phyloP scores from a whole-genome alignment of 1,140 invertebrate species.

The Cyclargus thomasi region DNA sequence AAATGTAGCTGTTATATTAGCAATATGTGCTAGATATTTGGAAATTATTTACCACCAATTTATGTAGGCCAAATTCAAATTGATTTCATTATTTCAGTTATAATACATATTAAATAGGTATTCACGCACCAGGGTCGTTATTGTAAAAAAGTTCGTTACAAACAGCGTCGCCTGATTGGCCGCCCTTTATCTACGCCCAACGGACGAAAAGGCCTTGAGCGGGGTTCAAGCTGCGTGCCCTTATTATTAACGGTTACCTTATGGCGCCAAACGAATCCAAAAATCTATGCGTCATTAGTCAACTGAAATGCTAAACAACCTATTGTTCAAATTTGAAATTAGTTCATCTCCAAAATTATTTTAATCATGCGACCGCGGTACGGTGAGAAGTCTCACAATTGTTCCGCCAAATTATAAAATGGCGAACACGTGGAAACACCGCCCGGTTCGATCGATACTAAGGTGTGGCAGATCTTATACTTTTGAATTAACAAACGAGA shows the following conservation, averaged over 20 bases:
- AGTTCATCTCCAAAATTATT: neutral
- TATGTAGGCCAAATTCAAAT: too few species aligned
- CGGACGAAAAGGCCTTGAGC: conserved; percentile 49
- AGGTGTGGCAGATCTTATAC: conserved; percentile 14
- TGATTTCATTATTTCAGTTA: too few species aligned
- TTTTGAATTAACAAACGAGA: neutral
- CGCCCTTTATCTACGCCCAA: conserved; percentile 52
- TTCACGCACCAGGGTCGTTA: conserved; percentile 19
- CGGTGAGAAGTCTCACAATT: neutral
- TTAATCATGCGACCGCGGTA: neutral
- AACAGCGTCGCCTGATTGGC: conserved; percentile 51
- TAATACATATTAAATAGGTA: neutral
- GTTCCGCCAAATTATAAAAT: conserved; percentile 8
- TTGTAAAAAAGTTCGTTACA: conserved; percentile 47
- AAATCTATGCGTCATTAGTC: conserved; percentile 11
- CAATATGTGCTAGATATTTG: neutral
- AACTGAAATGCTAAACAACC: conserved; percentile 1
- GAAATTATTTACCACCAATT: neutral
- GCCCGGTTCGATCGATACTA: conserved; percentile 1
- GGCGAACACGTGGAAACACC: conserved; percentile 15
- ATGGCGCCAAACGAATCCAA: conserved; percentile 21
- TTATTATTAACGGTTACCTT: conserved; percentile 52
- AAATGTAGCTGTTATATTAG: neutral
- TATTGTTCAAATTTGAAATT: neutral
- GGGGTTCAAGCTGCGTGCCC: conserved; percentile 43